Percentiles rank a stretch among this genome's conserved stretches.
Conservation (phyloP, 2,888 invertebrate genomes). For the Metopia argyrocephala region DNA sequence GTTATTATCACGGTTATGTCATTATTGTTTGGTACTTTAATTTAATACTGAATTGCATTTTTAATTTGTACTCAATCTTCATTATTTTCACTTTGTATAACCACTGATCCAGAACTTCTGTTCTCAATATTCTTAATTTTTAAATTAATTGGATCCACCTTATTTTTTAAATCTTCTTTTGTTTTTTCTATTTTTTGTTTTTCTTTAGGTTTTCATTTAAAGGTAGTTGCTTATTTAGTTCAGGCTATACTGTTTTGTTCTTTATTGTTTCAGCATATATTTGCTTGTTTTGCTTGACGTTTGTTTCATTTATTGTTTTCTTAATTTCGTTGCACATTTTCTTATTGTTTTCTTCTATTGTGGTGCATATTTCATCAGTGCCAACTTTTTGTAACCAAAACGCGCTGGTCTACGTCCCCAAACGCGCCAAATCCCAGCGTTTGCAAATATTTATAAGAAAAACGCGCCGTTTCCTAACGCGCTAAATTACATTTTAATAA, state of each 20-base stretch:
- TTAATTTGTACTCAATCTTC: conserved; percentile 9
- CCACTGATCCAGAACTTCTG: neutral
- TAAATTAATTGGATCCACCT: too few species aligned
- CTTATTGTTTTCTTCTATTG: neutral
- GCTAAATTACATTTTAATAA: too few species aligned
- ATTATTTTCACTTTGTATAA: too few species aligned
- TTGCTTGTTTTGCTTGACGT: neutral
- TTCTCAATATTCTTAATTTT: neutral
- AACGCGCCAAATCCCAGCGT: too few species aligned
- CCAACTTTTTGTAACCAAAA: too few species aligned
- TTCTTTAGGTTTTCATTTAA: neutral
- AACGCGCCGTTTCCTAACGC: too few species aligned
- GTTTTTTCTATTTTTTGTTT: too few species aligned
- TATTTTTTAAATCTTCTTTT: too few species aligned
- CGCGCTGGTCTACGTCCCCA: too few species aligned
- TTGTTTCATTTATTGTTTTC: neutral
- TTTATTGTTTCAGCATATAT: neutral
- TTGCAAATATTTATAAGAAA: too few species aligned
- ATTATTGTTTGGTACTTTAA: neutral
- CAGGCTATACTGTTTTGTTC: neutral
- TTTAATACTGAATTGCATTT: conserved; percentile 6
- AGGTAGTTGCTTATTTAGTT: neutral
- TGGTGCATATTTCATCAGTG: neutral
- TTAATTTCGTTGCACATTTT: conserved; percentile 6
- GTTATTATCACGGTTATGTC: neutral